phyloP scores from a whole-genome alignment of 2,797 vertebrate genomes.

The Lagodon rhomboides region DNA sequence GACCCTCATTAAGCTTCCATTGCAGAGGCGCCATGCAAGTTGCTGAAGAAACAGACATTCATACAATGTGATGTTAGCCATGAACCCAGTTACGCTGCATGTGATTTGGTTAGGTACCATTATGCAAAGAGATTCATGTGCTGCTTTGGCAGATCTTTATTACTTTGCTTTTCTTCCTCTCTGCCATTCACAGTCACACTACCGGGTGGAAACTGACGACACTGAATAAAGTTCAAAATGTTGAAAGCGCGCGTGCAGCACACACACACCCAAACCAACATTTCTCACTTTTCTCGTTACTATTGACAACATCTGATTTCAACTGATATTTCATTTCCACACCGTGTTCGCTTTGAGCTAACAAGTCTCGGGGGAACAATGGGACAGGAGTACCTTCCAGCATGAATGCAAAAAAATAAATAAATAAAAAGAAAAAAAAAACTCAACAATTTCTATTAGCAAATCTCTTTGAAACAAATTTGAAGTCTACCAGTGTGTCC shows the following conservation, averaged over 20 bases:
- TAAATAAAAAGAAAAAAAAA: neutral
- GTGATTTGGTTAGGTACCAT: conserved; percentile 66
- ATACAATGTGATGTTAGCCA: conserved; percentile 37
- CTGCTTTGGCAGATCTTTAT: conserved; percentile 64
- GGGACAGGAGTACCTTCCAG: neutral
- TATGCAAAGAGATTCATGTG: conserved; percentile 64
- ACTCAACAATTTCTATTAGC: neutral
- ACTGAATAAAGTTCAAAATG: conserved; percentile 32
- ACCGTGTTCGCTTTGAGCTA: neutral
- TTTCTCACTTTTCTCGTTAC: neutral
- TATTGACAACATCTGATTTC: neutral
- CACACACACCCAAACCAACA: neutral
- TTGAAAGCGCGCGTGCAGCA: conserved; percentile 12
- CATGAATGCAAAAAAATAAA: neutral
- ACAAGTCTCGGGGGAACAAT: conserved; percentile 5
- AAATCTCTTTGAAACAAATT: neutral
- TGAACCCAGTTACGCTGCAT: conserved; percentile 66
- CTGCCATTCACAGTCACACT: conserved; percentile 23
- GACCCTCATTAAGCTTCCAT: neutral
- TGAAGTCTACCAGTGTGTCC: neutral
- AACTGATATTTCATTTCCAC: neutral
- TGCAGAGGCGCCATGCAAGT: neutral
- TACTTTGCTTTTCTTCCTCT: conserved; percentile 32
- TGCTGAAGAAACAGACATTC: conserved; percentile 44
- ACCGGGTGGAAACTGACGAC: conserved; percentile 52